phyloP scores from a whole-genome alignment of 2,888 invertebrate genomes.

The Callyntrura guangdongensis region DNA sequence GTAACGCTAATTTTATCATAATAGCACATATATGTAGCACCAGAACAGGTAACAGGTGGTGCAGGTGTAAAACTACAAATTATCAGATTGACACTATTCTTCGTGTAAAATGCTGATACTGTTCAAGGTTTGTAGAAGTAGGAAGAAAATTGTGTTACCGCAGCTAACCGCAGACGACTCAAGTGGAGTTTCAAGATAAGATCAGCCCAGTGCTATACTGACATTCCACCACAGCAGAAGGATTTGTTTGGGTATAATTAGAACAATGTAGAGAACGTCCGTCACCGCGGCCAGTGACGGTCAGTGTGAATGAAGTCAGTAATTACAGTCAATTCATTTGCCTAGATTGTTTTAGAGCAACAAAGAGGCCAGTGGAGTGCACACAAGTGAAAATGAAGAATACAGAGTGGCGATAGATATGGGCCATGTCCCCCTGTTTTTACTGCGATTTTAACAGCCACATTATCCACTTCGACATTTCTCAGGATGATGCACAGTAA shows the following conservation, averaged over 20 bases:
- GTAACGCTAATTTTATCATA: background rate
- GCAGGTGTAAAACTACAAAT: conserved; percentile 44
- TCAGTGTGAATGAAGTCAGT: conserved; percentile 30
- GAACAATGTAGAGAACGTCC: conserved; percentile 29
- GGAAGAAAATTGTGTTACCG: conserved; percentile 18
- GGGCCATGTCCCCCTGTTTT: background rate
- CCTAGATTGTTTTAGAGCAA: background rate
- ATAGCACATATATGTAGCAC: background rate
- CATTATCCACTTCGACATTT: too few species aligned
- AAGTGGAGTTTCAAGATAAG: conserved; percentile 36
- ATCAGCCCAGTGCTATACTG: background rate
- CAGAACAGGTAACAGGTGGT: conserved; percentile 28
- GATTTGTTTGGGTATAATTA: conserved; percentile 35
- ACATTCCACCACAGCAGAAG: conserved; percentile 8
- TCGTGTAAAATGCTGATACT: conserved; percentile 2
- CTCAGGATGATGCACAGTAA: background rate
- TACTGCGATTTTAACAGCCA: background rate
- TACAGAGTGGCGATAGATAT: background rate
- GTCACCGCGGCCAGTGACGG: conserved; percentile 8
- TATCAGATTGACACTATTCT: conserved; percentile 45
- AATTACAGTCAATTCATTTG: conserved; percentile 33
- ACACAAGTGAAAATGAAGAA: background rate
- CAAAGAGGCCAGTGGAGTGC: background rate
- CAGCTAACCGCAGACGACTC: conserved; percentile 9
- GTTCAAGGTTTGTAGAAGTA: background rate